Percentiles rank a stretch among this genome's conserved stretches.
These are phyloP conservation scores for Drosophila santomea DNA, from an alignment of 1,140 invertebrate species.

Conservation along the genomic window DNA sequence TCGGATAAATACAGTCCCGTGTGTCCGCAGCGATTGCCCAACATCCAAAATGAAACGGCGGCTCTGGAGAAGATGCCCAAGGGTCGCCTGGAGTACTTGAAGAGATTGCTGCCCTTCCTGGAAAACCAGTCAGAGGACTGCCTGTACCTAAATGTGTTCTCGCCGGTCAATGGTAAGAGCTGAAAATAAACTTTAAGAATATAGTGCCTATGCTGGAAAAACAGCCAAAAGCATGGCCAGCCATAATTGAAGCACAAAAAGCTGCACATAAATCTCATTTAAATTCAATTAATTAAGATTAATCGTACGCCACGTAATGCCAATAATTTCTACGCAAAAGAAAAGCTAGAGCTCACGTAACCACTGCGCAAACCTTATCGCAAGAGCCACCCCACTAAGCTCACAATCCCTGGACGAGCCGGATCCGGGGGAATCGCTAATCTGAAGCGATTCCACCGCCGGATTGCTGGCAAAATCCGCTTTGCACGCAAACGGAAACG, in stretches of 20 bases:
- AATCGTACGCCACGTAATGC: constrained; percentile 66
- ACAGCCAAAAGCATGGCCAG: background rate
- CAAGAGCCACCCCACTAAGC: constrained; percentile 45
- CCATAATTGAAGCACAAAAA: constrained; percentile 14
- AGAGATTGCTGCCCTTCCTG: constrained; percentile 92
- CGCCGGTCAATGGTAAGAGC: constrained; percentile 93
- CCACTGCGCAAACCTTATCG: constrained; percentile 55
- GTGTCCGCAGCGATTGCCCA: constrained; percentile 94
- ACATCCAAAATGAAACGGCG: constrained; percentile 93
- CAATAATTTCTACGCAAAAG: constrained; percentile 66
- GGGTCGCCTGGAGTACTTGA: constrained; percentile 94
- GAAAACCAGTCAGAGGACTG: constrained; percentile 98
- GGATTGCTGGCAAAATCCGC: constrained; percentile 40
- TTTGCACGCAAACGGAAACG: constrained; percentile 61
- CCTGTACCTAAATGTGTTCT: constrained; percentile 97
- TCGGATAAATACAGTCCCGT: constrained; percentile 93
- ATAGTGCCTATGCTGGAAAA: background rate
- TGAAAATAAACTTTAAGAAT: constrained; percentile 9
- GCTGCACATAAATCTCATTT: constrained; percentile 63
- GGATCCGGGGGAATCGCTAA: constrained; percentile 42
- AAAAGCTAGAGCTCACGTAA: constrained; percentile 39
- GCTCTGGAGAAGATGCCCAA: constrained; percentile 94
- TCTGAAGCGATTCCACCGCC: constrained; percentile 46
- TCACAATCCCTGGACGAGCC: constrained; percentile 21
- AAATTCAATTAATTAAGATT: constrained; percentile 75